These are phyloP conservation scores for Neodiprion fabricii DNA, from an alignment of 1,140 invertebrate species.

Conservation along the genomic window DNA sequence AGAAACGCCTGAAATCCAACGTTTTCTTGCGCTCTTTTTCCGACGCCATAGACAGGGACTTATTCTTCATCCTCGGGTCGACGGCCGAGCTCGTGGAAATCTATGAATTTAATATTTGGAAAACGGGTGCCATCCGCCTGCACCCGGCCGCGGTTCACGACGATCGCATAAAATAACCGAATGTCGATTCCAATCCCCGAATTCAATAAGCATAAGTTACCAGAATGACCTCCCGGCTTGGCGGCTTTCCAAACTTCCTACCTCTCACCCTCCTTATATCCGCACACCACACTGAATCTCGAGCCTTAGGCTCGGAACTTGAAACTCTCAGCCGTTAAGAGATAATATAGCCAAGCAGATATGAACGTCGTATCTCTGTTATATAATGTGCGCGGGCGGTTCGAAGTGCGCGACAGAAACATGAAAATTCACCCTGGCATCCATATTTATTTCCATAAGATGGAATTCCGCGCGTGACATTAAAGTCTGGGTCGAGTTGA, in stretches of 20 bases:
- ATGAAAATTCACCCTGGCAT: too few species aligned
- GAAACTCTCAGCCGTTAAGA: not conserved
- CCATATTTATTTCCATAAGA: too few species aligned
- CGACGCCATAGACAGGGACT: too few species aligned
- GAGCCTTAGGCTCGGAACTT: not conserved
- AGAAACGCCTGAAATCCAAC: too few species aligned
- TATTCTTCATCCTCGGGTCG: not conserved
- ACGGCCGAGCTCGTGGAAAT: not conserved
- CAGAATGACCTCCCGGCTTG: constrained; percentile 2
- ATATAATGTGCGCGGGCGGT: too few species aligned
- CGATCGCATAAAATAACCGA: not conserved
- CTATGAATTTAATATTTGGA: not conserved
- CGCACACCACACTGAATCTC: not conserved
- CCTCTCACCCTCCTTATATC: not conserved
- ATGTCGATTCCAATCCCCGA: constrained; percentile 2
- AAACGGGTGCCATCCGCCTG: not conserved
- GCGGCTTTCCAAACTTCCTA: not conserved
- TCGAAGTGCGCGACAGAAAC: too few species aligned
- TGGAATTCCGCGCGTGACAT: too few species aligned
- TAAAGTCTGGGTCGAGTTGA: too few species aligned
- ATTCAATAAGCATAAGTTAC: constrained; percentile 8
- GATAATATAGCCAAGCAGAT: too few species aligned
- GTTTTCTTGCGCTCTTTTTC: too few species aligned
- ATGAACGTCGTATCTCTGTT: too few species aligned
- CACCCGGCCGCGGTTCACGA: not conserved